Percentiles rank a stretch among this genome's conserved stretches.
phyloP scores from a whole-genome alignment of 2,888 invertebrate genomes.

The Mantis religiosa region DNA sequence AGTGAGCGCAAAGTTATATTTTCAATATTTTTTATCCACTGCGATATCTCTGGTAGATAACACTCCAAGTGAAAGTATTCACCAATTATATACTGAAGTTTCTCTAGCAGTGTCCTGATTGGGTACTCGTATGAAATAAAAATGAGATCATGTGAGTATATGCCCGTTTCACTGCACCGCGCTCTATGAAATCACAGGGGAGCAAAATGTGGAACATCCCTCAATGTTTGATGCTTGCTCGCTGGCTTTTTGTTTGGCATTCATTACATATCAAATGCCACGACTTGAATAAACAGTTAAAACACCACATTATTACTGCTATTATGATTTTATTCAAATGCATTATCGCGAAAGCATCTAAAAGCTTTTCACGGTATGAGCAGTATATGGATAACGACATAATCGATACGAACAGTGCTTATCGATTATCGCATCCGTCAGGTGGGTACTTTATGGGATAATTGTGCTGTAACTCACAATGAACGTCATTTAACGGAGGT shows the following conservation, averaged over 20 bases:
- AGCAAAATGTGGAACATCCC: not conserved
- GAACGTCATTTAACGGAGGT: too few relatives aligned
- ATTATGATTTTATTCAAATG: not conserved
- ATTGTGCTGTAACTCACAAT: too few relatives aligned
- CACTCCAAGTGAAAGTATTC: not conserved
- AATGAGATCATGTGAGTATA: not conserved
- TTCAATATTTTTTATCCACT: too few relatives aligned
- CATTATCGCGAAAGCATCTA: not conserved
- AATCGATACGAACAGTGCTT: not conserved
- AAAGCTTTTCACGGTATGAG: not conserved
- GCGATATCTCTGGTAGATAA: not conserved
- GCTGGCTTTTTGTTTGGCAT: not conserved
- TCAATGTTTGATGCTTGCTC: not conserved
- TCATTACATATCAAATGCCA: not conserved
- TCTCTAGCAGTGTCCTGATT: not conserved
- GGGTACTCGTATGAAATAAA: not conserved
- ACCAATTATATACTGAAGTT: not conserved
- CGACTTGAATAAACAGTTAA: not conserved
- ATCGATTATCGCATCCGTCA: not conserved
- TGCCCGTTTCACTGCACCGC: not conserved
- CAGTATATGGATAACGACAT: not conserved
- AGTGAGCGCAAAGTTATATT: too few relatives aligned
- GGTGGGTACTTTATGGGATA: not conserved
- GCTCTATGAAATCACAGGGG: not conserved
- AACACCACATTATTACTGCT: not conserved